Base-by-base conservation (phyloP, 2,797 vertebrate genomes). In the Euthynnus affinis region DNA sequence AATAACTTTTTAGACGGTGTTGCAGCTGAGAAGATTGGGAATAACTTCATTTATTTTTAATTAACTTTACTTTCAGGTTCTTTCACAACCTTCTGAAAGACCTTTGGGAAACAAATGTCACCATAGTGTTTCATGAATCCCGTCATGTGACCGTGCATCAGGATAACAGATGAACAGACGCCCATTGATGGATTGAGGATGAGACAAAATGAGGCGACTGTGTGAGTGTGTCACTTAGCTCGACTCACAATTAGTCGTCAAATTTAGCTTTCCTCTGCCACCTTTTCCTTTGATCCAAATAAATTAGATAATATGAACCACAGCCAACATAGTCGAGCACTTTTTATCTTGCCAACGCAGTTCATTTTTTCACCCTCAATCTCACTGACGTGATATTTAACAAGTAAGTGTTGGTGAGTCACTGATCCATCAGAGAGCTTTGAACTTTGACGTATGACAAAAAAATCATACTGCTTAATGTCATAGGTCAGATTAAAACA, bases 241-340 rank as follows among this genome's bases (percentile, higher is more conserved):
- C 56, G 73, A 61, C 88, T 95, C 83, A 34, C 93, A 8, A 34
- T 56, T 0, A 25, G 27, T 70, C 22, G 93, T 76, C 88, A 95
- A 3, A 94, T 94, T 92, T 89, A 44, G 58, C 89, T 78, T 22
- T 13, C 49, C 25, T n/a, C 75, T 55, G 93, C 60, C 90, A 92
- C 69, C 86, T 82, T 68, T 51, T 82, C 56, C 82, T 92, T 90
- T 92, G 90, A 93, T 89, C 81, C 81, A 64, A 27, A 85, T 70
- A 84, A 65, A 89, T 85, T 69, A 79, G 56, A 86, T 68, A 9
- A 81, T 72, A 23, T 59, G 55, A 91, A 88, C 70, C 73, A n/a
- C n/a, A n/a, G n/a, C n/a, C n/a, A n/a, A n/a, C n/a, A n/a, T n/a
- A n/a, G n/a, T n/a, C n/a, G n/a, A n/a, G n/a, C n/a, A n/a, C n/a